Base-by-base conservation (phyloP, 2,888 invertebrate genomes). In the Caenorhabditis virilis region DNA sequence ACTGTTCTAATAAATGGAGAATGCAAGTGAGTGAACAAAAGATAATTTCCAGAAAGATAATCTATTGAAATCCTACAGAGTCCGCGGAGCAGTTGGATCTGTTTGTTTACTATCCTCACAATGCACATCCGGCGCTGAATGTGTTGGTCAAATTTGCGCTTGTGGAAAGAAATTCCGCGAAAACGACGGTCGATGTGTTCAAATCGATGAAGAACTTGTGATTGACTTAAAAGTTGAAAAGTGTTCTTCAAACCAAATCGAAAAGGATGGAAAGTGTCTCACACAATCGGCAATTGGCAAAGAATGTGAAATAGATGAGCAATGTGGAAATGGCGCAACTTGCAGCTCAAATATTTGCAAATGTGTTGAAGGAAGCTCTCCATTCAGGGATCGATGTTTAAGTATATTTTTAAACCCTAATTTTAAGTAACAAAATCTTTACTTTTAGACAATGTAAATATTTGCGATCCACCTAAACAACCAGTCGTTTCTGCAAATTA, bases 121-220 rank as follows among this genome's bases (percentile, higher is more conserved):
- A 42, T 79, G 79, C 46, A 75, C 75, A 13, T 52, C 49, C 15
- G 69, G 72, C 22, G 69, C 78, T 1, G 67, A 72, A 33, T 79
- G 79, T 45, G 55, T 72, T 16, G 55, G 50, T 6, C 66, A 63
- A 27, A 18, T 67, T 18, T 79, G 79, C 55, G 47, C 48, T 13
- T 79, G 79, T 54, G 47, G 55, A 3, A 66, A 64, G 36, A 51
- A 50, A 22, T 69, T 59, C 56, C 45, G 52, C 7, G 70, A 69
- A 36, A 45, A 46, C 9, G 60, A 74, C 16, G 70, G 65, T 20
- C 41, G 51, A 16, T 74, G 78, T 48, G 48, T 72, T 25, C 63
- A 64, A 25, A 49, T 52, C 5, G 67, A 69, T 30, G 41, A 30
- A 0, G 59, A 56, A 3, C 36, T 38, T 0, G 50, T 51, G 20